Evolutionary conservation across 2,113 vertebrate genomes (phyloP).

Genomic region (Corythaeola cristata): DNA sequence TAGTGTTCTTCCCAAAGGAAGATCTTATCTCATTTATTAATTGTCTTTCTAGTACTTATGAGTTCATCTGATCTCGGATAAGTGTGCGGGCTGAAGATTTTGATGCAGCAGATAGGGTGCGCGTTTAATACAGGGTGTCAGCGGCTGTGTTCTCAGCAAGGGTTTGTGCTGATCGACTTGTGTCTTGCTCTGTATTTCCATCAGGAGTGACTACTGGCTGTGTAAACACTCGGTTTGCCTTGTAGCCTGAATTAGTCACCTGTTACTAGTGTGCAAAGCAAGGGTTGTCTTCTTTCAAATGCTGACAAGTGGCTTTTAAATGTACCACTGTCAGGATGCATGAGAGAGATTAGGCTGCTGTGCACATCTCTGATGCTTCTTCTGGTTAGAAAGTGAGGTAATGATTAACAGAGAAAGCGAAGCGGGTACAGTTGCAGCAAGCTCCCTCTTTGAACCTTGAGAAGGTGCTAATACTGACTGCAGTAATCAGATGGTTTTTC

Average conservation of each 20-base stretch:
- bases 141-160: not conserved
- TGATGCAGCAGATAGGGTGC: not conserved
- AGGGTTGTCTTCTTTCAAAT: not conserved
- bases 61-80: conserved; percentile 50
- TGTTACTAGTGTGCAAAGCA: not conserved
- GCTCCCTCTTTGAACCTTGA: not conserved
- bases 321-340: not conserved
- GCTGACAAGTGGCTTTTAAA: not conserved
- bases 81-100: not conserved
- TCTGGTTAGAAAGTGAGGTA: not conserved
- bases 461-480: not conserved
- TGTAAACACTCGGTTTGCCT: not conserved
- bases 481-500: not conserved
- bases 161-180: accelerated
- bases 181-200: not conserved
- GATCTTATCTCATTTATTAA: conserved; percentile 68
- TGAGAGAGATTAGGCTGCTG: not conserved
- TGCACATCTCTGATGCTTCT: not conserved
- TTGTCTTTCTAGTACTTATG: conserved; percentile 43
- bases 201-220: not conserved
- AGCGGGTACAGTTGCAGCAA: not conserved
- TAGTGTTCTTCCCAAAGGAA: conserved; percentile 54
- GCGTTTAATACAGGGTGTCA: not conserved
- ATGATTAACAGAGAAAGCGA: not conserved
- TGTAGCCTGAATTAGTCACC: not conserved